These are phyloP conservation scores for Drosophila orosa DNA, from an alignment of 1,140 invertebrate species.

Conservation along the genomic window DNA sequence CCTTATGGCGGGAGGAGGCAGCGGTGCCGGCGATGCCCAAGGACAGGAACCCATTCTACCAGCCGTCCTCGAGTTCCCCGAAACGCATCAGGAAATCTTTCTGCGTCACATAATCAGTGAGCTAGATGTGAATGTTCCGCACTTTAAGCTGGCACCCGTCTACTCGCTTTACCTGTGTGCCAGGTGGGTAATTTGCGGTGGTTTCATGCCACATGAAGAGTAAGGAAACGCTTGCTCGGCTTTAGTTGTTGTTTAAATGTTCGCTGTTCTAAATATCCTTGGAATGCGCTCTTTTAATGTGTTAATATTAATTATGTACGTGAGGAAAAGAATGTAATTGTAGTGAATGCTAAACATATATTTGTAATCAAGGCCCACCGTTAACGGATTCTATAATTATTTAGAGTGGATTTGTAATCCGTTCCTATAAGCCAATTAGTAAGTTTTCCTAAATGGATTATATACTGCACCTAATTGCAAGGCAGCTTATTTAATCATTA, in stretches of 20 bases:
- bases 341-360: neutral
- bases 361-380: neutral
- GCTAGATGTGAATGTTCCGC: conserved; percentile 92
- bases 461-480: neutral
- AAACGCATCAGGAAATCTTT: conserved; percentile 96
- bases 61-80: conserved; percentile 96
- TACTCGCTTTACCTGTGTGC: conserved; percentile 97
- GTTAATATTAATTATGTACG: neutral
- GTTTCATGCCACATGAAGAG: conserved; percentile 1
- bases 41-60: conserved; percentile 96
- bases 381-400: neutral
- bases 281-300: neutral
- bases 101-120: conserved; percentile 93
- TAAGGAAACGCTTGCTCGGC: conserved; percentile 10
- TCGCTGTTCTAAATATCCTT: neutral
- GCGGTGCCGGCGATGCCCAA: conserved; percentile 63
- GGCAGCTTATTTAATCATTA: neutral
- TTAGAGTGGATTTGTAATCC: neutral
- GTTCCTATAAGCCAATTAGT: neutral
- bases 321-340: neutral
- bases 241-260: conserved; percentile 31
- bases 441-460: neutral
- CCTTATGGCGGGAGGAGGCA: conserved; percentile 59
- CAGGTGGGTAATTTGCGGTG: conserved; percentile 83
- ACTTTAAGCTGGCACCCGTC: conserved; percentile 95